Percentiles rank a stretch among this genome's conserved stretches.
Conservation (phyloP, 2,888 invertebrate species). For the Agrotis exclamationis region DNA sequence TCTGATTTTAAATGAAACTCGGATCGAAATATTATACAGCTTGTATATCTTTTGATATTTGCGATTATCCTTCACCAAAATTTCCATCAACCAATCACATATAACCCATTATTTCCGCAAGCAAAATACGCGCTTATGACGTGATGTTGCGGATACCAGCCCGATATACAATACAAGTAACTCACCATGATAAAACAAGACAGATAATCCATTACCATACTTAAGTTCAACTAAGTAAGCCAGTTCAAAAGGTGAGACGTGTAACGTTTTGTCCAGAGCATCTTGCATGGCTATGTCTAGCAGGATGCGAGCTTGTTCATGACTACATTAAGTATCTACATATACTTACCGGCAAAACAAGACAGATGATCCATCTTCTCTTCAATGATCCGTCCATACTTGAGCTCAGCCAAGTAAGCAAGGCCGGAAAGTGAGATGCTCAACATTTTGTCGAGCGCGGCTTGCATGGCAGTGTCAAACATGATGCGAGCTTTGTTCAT, state of each 20-base stretch:
- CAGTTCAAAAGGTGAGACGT: conserved; percentile 95
- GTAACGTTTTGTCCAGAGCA: conserved; percentile 95
- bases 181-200: conserved; percentile 94
- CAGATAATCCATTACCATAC: conserved; percentile 99
- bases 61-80: no score
- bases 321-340: no score
- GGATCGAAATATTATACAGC: no score
- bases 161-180: no score
- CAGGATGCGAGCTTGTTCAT: conserved; percentile 95
- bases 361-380: conserved; percentile 97
- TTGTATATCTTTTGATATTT: no score
- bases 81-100: no score
- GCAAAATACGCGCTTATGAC: no score
- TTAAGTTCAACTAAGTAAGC: conserved; percentile 98
- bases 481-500: conserved; percentile 95
- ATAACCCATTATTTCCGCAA: no score
- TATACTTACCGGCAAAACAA: no score
- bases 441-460: conserved; percentile 96
- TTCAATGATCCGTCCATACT: conserved; percentile 92
- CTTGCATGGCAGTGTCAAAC: conserved; percentile 98
- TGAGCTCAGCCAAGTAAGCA: conserved; percentile 97
- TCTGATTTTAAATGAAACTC: no score
- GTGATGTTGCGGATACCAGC: no score
- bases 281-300: conserved; percentile 98
- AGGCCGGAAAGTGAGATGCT: conserved; percentile 95